Evolutionary conservation across 2,888 invertebrate species (phyloP).

Genomic region (Tanytarsus gracilentus): DNA sequence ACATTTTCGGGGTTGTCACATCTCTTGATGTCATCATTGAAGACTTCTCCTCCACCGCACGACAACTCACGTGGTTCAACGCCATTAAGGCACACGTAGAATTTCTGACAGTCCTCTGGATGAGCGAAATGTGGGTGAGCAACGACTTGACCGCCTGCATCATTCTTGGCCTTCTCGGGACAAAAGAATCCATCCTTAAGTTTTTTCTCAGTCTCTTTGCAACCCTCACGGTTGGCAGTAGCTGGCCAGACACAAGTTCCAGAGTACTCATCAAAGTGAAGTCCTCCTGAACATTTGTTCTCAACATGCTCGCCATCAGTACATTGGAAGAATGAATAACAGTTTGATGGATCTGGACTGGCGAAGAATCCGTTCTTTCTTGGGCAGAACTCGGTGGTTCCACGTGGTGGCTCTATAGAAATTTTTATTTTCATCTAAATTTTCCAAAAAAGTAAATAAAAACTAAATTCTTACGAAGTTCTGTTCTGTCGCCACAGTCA

Average conservation of each 20-base stretch:
- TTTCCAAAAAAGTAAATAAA: conserved; percentile 5
- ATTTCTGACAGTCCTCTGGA: conserved; percentile 80
- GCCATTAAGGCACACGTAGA: conserved; percentile 83
- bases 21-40: conserved; percentile 72
- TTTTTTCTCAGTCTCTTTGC: conserved; percentile 52
- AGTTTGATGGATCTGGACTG: conserved; percentile 71
- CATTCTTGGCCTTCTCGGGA: conserved; percentile 55
- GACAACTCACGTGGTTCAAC: conserved; percentile 80
- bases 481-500: conserved; percentile 78
- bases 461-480: conserved; percentile 64
- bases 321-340: conserved; percentile 82
- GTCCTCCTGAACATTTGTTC: conserved; percentile 74
- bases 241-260: conserved; percentile 89
- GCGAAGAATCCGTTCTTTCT: conserved; percentile 85
- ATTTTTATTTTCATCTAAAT: conserved; percentile 8
- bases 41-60: conserved; percentile 80
- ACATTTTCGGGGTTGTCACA: conserved; percentile 90
- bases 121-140: conserved; percentile 81
- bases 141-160: conserved; percentile 59
- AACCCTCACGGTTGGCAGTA: conserved; percentile 65
- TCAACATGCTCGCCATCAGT: conserved; percentile 74
- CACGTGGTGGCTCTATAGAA: conserved; percentile 61
- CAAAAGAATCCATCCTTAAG: conserved; percentile 78
- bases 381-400: conserved; percentile 59
- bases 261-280: conserved; percentile 81